Evolutionary conservation across 2,888 invertebrate species (phyloP).

Genomic region (Drosophila leonis): DNA sequence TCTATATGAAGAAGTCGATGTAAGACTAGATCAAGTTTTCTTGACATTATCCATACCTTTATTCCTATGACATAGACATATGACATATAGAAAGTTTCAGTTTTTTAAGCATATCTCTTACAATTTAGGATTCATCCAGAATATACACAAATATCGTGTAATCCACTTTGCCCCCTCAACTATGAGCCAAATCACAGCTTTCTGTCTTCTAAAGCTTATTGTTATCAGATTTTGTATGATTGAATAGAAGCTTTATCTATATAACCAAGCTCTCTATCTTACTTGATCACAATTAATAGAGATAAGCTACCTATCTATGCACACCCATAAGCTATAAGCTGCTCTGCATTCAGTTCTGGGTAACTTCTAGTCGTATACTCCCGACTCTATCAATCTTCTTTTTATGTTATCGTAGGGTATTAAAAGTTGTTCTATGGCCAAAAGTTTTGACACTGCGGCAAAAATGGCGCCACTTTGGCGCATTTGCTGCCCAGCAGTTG

Average conservation of each 20-base stretch:
- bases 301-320: not conserved
- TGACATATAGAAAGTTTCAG: too few relatives aligned
- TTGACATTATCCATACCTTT: not conserved
- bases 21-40: not conserved
- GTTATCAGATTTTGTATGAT: not conserved
- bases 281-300: not conserved
- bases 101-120: not conserved
- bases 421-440: not conserved
- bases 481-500: slow-evolving; percentile 29
- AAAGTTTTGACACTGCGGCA: slow-evolving; percentile 78
- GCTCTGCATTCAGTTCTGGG: not conserved
- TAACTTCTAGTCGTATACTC: not conserved
- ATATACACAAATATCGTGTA: not conserved
- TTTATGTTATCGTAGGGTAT: slow-evolving; percentile 5
- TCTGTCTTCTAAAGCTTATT: not conserved
- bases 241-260: not conserved
- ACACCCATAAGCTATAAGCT: not conserved
- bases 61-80: not conserved
- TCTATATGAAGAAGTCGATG: too few relatives aligned
- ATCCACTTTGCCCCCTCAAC: not conserved
- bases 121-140: not conserved
- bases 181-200: not conserved
- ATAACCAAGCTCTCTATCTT: not conserved
- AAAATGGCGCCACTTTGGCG: slow-evolving; percentile 84
- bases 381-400: not conserved